Base-by-base conservation (phyloP, 2,113 vertebrate species). In the Isurus oxyrinchus region DNA sequence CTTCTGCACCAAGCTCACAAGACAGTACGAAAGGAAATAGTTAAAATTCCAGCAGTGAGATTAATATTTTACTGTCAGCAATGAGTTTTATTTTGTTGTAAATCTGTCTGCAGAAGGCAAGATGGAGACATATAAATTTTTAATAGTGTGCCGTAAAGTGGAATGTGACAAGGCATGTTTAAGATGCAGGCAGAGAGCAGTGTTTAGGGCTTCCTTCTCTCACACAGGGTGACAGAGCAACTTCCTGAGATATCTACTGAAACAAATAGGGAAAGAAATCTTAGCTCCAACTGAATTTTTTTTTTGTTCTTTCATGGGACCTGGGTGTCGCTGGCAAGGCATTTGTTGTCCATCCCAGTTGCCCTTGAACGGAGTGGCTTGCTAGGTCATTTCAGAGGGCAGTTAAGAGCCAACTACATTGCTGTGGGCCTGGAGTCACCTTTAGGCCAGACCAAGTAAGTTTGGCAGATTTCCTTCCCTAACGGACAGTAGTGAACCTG, bases 1-100 rank as follows among this genome's bases (percentile, higher is more conserved):
- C 40, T 21, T 49, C 19, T 84, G 81, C 14, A 44, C 40, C 81
- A 21, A 44, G 4, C 19, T 49, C 81, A 23, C 3, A 19, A 63
- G 35, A 19, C 57, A 23, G 5, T 44, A 2, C 11, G 40, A 11
- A 72, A 27, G 21, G 94, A 72, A 53, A 95, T 4, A 40, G 94
- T 95, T 95, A 95, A 95, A 90, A 72, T 72, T 16, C 59, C 10
- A 63, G 90, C n/a, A 61, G 59, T 35, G n/a, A 40, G 57, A 94
- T 94, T 66, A 63, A 94, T 66, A 63, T 93, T 31, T n/a, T 93
- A 19, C 88, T 63, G 66, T 21, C n/a, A 40, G 57, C 7, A 8
- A 23, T 94, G 59, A 40, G 14, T 94, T 63, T 66, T 94, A 16
- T 40, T 63, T 35, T 21, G 59, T 40, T 94, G 59, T 31, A 66